These are phyloP conservation scores for Campopleginae sp. DNA, from an alignment of 2,888 invertebrate species.

Conservation along the genomic window DNA sequence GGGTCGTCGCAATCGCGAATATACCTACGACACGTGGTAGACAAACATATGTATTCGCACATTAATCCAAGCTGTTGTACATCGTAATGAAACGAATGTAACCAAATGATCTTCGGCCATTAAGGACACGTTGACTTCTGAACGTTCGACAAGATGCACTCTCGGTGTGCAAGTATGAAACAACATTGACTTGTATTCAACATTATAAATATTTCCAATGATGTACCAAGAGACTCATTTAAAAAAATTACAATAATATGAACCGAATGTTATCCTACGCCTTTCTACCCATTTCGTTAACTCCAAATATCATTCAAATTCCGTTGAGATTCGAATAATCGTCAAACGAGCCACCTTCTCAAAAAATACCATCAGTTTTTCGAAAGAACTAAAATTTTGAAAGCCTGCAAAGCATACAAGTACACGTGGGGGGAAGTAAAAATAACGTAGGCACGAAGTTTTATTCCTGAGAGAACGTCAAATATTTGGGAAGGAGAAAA, in stretches of 20 bases:
- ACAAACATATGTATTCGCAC: not conserved
- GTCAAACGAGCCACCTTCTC: not conserved
- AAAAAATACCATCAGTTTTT: not conserved
- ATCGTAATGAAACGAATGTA: not conserved
- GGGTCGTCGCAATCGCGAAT: slow-evolving; percentile 54
- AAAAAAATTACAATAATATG: not conserved
- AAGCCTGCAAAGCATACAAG: not conserved
- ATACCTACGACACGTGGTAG: slow-evolving; percentile 70
- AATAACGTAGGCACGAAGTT: not conserved
- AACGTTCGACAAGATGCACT: slow-evolving; percentile 58
- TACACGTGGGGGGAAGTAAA: not conserved
- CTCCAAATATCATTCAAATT: not conserved
- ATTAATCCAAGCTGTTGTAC: not conserved
- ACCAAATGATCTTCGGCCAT: slow-evolving; percentile 62
- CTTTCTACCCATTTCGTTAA: not conserved
- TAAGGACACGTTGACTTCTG: slow-evolving; percentile 71
- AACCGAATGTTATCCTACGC: not conserved
- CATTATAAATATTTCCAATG: too few relatives aligned
- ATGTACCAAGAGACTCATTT: not conserved
- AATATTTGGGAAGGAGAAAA: not conserved
- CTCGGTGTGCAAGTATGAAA: slow-evolving; percentile 3
- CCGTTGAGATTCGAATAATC: not conserved
- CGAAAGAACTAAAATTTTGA: not conserved
- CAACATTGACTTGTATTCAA: not conserved
- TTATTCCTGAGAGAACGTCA: slow-evolving; percentile 2